A percentile compares a stretch with the other conserved stretches of the same genome.
Evolutionary conservation across 2,797 vertebrate genomes (phyloP).

Genomic region (Poecilia picta): DNA sequence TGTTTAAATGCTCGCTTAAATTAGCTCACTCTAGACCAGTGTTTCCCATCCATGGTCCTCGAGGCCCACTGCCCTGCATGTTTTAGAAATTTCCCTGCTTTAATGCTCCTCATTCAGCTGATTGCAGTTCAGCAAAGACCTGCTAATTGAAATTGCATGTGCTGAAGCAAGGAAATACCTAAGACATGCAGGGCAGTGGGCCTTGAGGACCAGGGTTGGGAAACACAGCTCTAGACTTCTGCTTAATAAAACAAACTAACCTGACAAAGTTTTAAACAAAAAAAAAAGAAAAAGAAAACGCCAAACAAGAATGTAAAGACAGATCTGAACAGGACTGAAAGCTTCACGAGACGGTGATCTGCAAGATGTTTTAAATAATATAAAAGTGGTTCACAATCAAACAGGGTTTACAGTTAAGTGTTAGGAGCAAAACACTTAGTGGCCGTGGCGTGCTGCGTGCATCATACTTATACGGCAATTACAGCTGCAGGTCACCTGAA

Average conservation of each 20-base stretch:
- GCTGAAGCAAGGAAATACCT: no score
- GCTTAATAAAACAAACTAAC: neutral
- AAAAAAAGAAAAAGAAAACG: neutral
- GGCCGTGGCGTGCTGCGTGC: neutral
- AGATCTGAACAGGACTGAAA: neutral
- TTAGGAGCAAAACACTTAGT: neutral
- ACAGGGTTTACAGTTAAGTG: neutral
- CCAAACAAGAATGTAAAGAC: neutral
- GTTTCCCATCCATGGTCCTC: no score
- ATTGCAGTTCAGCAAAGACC: no score
- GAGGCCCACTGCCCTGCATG: no score
- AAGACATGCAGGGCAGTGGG: no score
- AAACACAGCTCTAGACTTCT: neutral
- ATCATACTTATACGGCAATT: neutral
- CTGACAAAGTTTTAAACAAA: neutral
- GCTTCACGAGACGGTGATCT: neutral
- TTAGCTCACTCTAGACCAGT: neutral
- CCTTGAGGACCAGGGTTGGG: no score
- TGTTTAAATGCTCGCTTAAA: neutral
- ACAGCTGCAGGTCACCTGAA: neutral
- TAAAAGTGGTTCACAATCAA: neutral
- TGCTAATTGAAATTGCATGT: no score
- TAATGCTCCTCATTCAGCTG: no score
- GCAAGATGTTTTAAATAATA: neutral
- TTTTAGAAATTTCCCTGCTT: no score